Conservation (phyloP, 2,113 vertebrate species). For the Heliornis fulica region DNA sequence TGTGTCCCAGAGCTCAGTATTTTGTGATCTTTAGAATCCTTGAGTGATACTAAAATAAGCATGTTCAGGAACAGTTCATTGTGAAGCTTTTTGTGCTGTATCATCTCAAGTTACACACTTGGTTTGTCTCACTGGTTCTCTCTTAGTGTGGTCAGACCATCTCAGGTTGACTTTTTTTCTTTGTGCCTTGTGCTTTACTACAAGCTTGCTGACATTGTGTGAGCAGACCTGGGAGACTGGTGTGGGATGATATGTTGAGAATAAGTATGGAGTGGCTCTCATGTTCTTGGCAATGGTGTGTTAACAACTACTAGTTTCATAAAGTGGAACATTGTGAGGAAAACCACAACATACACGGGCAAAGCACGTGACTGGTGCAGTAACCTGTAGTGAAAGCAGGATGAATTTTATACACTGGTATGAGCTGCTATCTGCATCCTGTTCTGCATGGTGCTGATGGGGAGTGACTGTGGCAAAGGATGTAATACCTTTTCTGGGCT, state of each 20-base stretch:
- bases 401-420: not conserved
- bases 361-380: accelerated
- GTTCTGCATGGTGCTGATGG: not conserved
- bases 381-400: not conserved
- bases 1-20: not conserved
- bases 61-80: not conserved
- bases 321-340: accelerated
- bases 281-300: not conserved
- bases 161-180: not conserved
- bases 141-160: not conserved
- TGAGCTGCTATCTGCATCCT: accelerated
- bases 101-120: not conserved
- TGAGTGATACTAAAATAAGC: not conserved
- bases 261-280: not conserved
- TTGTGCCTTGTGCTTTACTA: accelerated
- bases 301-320: not conserved
- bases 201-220: accelerated
- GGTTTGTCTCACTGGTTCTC: not conserved
- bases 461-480: not conserved
- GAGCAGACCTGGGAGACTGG: not conserved
- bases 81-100: not conserved
- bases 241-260: not conserved
- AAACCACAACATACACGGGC: accelerated
- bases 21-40: not conserved
- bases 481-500: not conserved